Evolutionary conservation across 2,797 vertebrate genomes (phyloP), one percentile per base, ranked within the genome.

Genomic region (Gouania willdenowi): DNA sequence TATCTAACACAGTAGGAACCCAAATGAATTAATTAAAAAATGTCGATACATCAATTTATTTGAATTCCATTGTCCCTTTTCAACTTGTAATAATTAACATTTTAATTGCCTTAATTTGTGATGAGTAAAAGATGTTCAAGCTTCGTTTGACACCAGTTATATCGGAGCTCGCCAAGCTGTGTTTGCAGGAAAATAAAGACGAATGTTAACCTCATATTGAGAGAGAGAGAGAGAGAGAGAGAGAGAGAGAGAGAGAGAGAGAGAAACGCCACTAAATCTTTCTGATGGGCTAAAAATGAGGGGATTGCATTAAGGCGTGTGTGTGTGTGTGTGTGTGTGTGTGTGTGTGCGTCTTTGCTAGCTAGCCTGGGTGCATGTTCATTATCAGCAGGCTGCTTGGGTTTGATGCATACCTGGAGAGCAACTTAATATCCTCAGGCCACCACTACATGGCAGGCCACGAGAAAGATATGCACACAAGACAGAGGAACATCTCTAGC

Each of bases 21-120:
- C 84, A 78, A 89, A 90, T 90, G 87, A 94, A 92, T 93, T 93
- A 92, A 92, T 93, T 91, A 89, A 85, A 86, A 91, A 86, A 86
- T 34, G 86, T 88, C 84, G 89, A 92, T 92, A 90, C 91, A 92
- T 92, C 89, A 87, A 89, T 90, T 90, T 92, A 88, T 86, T 89
- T 90, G 84, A 81, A 84, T 87, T 92, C 88, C 85, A 87, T 91
- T 91, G 90, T 92, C 85, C 89, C 84, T 69, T 79, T 87, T 76
- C 71, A 71, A 75, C 74, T 79, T 87, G 81, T 85, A 81, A 86
- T 83, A 77, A 89, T 87, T 89, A 88, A 83, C 77, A 86, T 86
- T 87, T 82, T 86, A 86, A 87, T 85, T 75, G 84, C 77, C 75
- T 82, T 88, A 74, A 84, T 82, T 81, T 79, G 74, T 71, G 75